phyloP scores from a whole-genome alignment of 2,888 invertebrate genomes.

The Xylocampa areola region DNA sequence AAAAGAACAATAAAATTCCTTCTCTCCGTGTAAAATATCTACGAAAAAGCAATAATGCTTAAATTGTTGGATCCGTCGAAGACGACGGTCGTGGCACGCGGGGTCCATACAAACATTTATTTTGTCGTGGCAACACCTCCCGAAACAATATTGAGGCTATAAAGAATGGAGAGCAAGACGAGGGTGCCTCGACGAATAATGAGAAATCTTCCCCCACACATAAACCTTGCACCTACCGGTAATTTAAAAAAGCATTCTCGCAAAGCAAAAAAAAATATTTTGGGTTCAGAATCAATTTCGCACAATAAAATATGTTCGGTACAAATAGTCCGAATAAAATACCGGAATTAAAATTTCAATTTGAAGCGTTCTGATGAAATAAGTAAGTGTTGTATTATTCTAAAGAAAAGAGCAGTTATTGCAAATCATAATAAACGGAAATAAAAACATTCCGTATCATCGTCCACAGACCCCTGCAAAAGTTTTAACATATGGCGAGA shows the following conservation, averaged over 20 bases:
- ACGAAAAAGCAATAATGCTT: conserved; percentile 77
- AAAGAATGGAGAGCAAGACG: conserved; percentile 73
- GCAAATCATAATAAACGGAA: too few species aligned
- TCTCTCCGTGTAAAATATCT: conserved; percentile 71
- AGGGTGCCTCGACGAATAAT: conserved; percentile 74
- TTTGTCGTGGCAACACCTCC: conserved; percentile 72
- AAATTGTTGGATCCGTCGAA: conserved; percentile 64
- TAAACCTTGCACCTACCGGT: conserved; percentile 70
- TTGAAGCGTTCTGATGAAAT: conserved; percentile 17
- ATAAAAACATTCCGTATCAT: too few species aligned
- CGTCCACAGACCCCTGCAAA: not conserved
- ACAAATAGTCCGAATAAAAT: conserved; percentile 41
- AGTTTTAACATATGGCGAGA: conserved; percentile 3
- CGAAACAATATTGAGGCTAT: conserved; percentile 82
- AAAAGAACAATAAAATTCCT: conserved; percentile 67
- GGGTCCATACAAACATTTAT: conserved; percentile 79
- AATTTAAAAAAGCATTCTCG: conserved; percentile 64
- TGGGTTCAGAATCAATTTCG: conserved; percentile 13
- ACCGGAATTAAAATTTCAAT: too few species aligned
- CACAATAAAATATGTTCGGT: conserved; percentile 36
- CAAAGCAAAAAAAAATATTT: conserved; percentile 22
- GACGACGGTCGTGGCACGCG: conserved; percentile 62
- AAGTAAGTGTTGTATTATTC: not conserved
- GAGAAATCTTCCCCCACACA: conserved; percentile 74
- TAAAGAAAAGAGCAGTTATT: too few species aligned